Percentiles rank a stretch among this genome's conserved stretches.
Evolutionary conservation across 2,797 vertebrate genomes (phyloP).

Genomic region (Fistularia commersonii): DNA sequence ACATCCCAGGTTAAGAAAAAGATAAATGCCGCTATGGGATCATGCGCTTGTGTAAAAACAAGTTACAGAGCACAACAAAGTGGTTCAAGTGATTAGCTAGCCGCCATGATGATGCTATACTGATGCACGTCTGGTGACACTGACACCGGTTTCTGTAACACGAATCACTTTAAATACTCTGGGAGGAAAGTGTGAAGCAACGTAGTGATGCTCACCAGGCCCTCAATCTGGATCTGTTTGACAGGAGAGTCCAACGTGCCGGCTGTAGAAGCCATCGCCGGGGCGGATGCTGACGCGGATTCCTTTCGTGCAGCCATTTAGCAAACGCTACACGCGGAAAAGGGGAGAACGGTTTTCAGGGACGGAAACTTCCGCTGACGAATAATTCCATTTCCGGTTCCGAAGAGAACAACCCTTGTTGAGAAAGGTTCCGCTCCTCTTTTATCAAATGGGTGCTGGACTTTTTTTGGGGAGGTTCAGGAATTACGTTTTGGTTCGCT

Average conservation of each 20-base stretch:
- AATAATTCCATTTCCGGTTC: constrained; percentile 5
- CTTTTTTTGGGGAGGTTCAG: no score
- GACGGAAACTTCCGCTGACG: constrained; percentile 43
- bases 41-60: no score
- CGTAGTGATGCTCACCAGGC: constrained; percentile 56
- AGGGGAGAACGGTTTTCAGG: constrained; percentile 10
- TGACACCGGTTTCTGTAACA: not conserved
- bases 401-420: constrained; percentile 25
- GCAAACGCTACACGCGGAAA: constrained; percentile 46
- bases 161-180: rapidly evolving
- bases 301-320: constrained; percentile 63
- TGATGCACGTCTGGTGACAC: constrained; percentile 1
- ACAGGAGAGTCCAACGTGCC: constrained; percentile 69
- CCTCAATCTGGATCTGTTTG: constrained; percentile 75
- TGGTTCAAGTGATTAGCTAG: not conserved
- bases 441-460: no score
- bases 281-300: constrained; percentile 6
- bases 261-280: constrained; percentile 33
- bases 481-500: no score
- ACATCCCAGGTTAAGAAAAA: no score
- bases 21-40: no score
- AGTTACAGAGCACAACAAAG: no score
- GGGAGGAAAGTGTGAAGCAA: not conserved
- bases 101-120: constrained; percentile 51
- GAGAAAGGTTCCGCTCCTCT: not conserved